These are phyloP conservation scores for Pectinophora gossypiella DNA, from an alignment of 1,140 invertebrate genomes.

Conservation along the genomic window DNA sequence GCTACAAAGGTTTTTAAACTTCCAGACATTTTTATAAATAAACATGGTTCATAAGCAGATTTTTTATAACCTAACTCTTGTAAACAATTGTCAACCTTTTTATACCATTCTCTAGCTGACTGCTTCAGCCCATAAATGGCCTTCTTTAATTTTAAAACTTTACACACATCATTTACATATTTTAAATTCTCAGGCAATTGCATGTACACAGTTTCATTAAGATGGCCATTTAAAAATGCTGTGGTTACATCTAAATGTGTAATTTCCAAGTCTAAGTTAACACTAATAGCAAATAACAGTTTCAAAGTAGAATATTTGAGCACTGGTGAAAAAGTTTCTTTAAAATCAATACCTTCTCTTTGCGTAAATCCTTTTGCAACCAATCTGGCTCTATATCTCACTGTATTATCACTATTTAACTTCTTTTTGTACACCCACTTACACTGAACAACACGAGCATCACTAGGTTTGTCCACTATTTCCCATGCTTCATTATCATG, in stretches of 20 bases:
- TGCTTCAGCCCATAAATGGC: slow-evolving; percentile 9
- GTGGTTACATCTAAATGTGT: slow-evolving; percentile 47
- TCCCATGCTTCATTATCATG: slow-evolving; percentile 37
- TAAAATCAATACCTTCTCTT: slow-evolving; percentile 7
- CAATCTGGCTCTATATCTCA: slow-evolving; percentile 7
- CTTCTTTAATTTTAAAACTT: slow-evolving; percentile 10
- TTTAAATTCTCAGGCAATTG: slow-evolving; percentile 19
- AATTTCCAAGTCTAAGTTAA: slow-evolving; percentile 27
- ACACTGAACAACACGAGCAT: slow-evolving; percentile 33
- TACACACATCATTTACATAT: slow-evolving; percentile 3
- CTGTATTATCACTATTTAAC: slow-evolving; percentile 11
- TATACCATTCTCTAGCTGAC: slow-evolving; percentile 10
- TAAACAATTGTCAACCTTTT: slow-evolving; percentile 9
- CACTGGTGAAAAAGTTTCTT: slow-evolving; percentile 26
- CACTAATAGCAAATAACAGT: slow-evolving; percentile 27
- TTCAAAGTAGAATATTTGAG: slow-evolving; percentile 13
- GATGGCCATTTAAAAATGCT: slow-evolving; percentile 47
- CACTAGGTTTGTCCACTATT: slow-evolving; percentile 30
- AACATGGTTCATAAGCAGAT: slow-evolving; percentile 8
- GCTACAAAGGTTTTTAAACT: slow-evolving; percentile 7
- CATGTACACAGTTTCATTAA: slow-evolving; percentile 49
- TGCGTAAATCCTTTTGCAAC: slow-evolving; percentile 11
- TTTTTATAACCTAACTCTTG: slow-evolving; percentile 7
- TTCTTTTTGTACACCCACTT: slow-evolving; percentile 47
- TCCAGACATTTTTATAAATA: slow-evolving; percentile 6